Conservation (phyloP, 2,888 invertebrate species). For the Drosophila paranaensis region DNA sequence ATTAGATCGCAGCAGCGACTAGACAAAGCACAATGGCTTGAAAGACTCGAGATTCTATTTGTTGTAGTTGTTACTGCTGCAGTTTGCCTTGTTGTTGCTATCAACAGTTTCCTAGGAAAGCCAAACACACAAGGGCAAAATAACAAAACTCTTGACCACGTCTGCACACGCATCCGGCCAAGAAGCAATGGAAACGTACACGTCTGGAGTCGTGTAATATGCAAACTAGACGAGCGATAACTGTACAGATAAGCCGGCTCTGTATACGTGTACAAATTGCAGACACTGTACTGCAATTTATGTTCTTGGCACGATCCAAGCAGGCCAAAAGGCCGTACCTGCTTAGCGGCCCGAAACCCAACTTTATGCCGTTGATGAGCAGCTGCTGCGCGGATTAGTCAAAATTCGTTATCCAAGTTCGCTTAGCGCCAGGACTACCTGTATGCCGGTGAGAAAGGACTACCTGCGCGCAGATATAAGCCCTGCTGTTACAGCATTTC, state of each 20-base stretch:
- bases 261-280: constrained; percentile 66
- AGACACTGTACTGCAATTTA: constrained; percentile 58
- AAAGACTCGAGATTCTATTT: constrained; percentile 6
- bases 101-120: constrained; percentile 63
- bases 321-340: constrained; percentile 19
- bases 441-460: background rate
- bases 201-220: constrained; percentile 75
- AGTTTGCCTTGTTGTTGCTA: constrained; percentile 26
- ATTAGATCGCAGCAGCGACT: constrained; percentile 51
- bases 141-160: constrained; percentile 61
- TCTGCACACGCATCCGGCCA: constrained; percentile 73
- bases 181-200: constrained; percentile 56
- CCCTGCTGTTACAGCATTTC: background rate
- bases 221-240: constrained; percentile 79
- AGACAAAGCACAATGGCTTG: constrained; percentile 39
- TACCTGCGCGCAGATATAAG: constrained; percentile 39
- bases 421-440: constrained; percentile 22
- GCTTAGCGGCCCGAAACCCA: constrained; percentile 8
- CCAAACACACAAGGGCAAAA: constrained; percentile 43
- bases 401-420: constrained; percentile 1
- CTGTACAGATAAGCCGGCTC: constrained; percentile 75
- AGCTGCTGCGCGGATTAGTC: constrained; percentile 39
- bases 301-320: constrained; percentile 54
- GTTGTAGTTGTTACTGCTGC: constrained; percentile 12
- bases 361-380: background rate